phyloP scores from a whole-genome alignment of 2,888 invertebrate genomes.

The Noctuana brunneofusca region DNA sequence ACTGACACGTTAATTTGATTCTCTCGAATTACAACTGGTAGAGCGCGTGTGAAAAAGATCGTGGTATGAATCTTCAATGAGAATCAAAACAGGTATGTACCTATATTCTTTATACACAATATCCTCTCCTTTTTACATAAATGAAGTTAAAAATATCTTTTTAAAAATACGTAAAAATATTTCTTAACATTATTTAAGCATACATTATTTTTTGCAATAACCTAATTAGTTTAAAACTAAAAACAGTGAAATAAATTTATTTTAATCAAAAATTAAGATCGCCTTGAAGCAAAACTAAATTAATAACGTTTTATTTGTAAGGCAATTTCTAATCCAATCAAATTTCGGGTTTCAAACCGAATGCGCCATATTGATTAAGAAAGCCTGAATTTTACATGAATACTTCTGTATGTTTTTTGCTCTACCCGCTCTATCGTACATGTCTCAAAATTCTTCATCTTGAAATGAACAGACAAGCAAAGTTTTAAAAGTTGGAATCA shows the following conservation, averaged over 20 bases:
- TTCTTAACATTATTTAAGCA: too few species aligned
- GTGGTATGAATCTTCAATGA: conserved; percentile 61
- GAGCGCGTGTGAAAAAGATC: conserved; percentile 63
- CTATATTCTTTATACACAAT: neutral
- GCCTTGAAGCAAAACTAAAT: too few species aligned
- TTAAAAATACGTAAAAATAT: too few species aligned
- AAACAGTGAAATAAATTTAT: too few species aligned
- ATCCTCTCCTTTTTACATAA: neutral
- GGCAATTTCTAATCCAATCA: too few species aligned
- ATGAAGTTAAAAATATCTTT: too few species aligned
- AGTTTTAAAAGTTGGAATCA: conserved; percentile 34
- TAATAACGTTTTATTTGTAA: too few species aligned
- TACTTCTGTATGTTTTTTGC: neutral
- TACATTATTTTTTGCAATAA: too few species aligned
- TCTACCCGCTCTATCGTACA: neutral
- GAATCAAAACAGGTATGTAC: conserved; percentile 24
- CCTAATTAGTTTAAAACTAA: too few species aligned
- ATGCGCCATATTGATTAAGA: too few species aligned
- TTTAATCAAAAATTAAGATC: too few species aligned
- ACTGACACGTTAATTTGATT: conserved; percentile 79
- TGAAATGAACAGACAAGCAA: conserved; percentile 32
- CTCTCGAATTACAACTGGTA: conserved; percentile 70
- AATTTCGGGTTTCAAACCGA: too few species aligned
- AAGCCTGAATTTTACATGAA: neutral
- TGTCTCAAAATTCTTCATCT: conserved; percentile 27